Evolutionary conservation across 2,888 invertebrate species (phyloP), one percentile per base, ranked within the genome.

Genomic region (Xestia rhomboidea): DNA sequence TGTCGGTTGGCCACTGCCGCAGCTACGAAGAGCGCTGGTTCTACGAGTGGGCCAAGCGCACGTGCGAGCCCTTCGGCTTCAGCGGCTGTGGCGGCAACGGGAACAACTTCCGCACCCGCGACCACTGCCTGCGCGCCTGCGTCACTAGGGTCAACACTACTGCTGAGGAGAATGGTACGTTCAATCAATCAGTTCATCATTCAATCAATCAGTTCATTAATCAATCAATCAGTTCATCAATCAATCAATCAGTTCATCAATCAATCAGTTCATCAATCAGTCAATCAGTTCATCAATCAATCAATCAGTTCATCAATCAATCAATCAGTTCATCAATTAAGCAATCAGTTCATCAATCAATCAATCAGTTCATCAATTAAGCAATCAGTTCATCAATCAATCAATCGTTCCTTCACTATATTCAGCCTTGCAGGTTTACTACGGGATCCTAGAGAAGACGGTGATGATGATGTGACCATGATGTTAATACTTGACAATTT

Each of bases 21-120:
- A 98, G 98, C 34, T 98, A 98, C 90, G 97, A 98, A 82, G 97
- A 98, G 90, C 97, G 98, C n/a, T 99, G 98, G 98, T 99, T 98
- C 95, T 99, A 98, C 93, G 98, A 99, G 93, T 96, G 97, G 44
- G 93, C 97, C 41, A 97, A 97, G 57, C 97, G 97, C 41, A 97
- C 97, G 46, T 99, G 99, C 92, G 98, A 98, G 89, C 97, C 98
- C 10, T 99, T 99, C 94, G 97, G 97, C 73, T 99, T 98, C 95
- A 98, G 98, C 41, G 99, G 99, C 60, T 99, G 99, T 92, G 98
- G 98, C 68, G 98, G 98, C 2, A 99, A 99, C 93, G 97, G 97
- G 63, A 99, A 99, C 94, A 99, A 99, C 93, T 99, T 99, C 94
- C 97, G 97, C 74, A 97, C 97, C 0, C 97, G 97, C 77, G 97